Evolutionary conservation across 2,113 vertebrate species (phyloP).

Genomic region (Zapus hudsonius): DNA sequence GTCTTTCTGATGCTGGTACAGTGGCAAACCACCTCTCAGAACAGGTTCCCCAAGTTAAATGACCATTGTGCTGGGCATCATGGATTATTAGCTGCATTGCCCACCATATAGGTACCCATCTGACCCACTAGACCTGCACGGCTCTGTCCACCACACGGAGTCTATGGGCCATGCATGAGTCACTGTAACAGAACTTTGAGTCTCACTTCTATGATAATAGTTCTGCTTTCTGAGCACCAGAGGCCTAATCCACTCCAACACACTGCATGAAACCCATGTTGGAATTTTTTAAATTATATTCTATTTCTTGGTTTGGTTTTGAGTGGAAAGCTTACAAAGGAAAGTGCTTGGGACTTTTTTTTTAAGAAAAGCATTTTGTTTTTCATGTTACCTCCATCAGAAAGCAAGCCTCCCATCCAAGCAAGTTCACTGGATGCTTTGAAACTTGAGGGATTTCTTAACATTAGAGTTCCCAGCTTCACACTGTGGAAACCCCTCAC

Average conservation of each 20-base stretch:
- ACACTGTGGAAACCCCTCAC: fast-evolving
- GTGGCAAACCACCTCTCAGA: not conserved
- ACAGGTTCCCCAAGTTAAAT: no score
- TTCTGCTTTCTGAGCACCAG: not conserved
- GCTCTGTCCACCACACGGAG: not conserved
- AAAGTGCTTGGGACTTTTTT: not conserved
- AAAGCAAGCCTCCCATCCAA: not conserved
- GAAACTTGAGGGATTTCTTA: not conserved
- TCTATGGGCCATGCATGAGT: fast-evolving
- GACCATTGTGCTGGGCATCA: fast-evolving
- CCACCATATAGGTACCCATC: fast-evolving
- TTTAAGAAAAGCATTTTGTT: not conserved
- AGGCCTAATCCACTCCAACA: not conserved
- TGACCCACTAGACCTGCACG: not conserved
- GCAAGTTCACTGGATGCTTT: not conserved
- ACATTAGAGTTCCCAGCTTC: not conserved
- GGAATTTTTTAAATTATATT: not conserved
- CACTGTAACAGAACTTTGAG: not conserved
- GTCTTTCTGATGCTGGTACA: not conserved
- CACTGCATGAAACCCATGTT: fast-evolving
- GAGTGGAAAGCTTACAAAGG: not conserved
- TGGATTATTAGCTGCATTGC: fast-evolving
- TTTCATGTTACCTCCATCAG: not conserved
- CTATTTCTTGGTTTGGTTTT: not conserved
- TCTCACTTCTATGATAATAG: not conserved